These are phyloP conservation scores for Machaerirhynchus nigripectus DNA, from an alignment of 2,113 vertebrate genomes.

Conservation along the genomic window DNA sequence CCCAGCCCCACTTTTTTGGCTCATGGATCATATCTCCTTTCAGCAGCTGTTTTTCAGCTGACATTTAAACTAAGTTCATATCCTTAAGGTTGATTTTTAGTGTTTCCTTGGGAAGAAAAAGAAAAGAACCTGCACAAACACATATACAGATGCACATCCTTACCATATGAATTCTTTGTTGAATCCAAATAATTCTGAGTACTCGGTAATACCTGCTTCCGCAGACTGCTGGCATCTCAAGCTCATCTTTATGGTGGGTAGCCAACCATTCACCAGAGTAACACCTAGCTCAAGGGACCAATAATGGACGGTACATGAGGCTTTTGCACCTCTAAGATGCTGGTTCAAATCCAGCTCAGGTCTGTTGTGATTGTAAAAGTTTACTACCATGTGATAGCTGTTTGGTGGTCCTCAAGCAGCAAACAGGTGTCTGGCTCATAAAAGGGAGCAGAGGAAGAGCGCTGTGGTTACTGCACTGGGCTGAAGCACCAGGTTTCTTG, in stretches of 20 bases:
- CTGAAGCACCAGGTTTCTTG: conserved; percentile 28
- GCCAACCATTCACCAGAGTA: neutral
- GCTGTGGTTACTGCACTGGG: neutral
- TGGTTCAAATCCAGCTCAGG: conserved; percentile 45
- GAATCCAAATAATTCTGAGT: neutral
- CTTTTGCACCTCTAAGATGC: conserved; percentile 42
- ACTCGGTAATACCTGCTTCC: neutral
- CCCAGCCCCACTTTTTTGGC: conserved; percentile 71
- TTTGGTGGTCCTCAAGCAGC: conserved; percentile 40
- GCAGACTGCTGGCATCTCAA: neutral
- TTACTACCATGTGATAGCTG: conserved; percentile 34
- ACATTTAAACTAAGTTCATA: conserved; percentile 70
- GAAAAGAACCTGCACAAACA: neutral
- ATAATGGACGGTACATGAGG: neutral
- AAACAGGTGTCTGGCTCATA: conserved; percentile 26
- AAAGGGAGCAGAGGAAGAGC: conserved; percentile 6
- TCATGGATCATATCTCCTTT: conserved; percentile 28
- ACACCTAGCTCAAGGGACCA: neutral
- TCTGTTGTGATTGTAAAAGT: conserved; percentile 35
- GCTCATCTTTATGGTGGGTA: neutral
- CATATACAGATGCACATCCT: neutral
- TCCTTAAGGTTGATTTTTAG: conserved; percentile 66
- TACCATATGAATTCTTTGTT: neutral
- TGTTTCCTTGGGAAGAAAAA: conserved; percentile 29
- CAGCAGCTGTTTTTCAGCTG: conserved; percentile 82